Base-by-base conservation (phyloP, 2,888 invertebrate genomes). In the Chloroclysta siterata region DNA sequence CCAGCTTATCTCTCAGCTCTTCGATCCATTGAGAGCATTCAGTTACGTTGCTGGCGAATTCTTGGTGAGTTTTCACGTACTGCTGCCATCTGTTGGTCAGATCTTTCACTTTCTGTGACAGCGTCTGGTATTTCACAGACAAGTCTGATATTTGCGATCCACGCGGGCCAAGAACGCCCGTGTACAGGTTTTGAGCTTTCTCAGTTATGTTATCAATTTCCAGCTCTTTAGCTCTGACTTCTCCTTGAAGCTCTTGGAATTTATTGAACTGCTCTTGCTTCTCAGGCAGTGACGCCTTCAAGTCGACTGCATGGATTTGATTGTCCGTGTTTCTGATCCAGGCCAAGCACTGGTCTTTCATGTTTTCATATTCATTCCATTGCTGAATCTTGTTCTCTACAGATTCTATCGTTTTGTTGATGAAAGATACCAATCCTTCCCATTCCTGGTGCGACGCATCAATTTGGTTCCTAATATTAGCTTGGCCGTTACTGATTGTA, bases 201-300 rank as follows among this genome's bases (percentile, higher is more conserved):
- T 99, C 99, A 22, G 97, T 98, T 0, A 99, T 96, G 57, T 97
- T 96, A 77, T 99, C 98, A 62, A 98, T 97, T 91, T 98, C 98
- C 11, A 98, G 88, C 87, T 98, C 98, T 79, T 98, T 98, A 3
- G 98, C 97, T 50, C 97, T 94, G 0, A 98, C 96, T 90, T 98
- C 97, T 52, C 98, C 98, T 89, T 98, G 98, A 33, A 98, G 85
- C 29, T 94, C 92, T 85, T 97, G 95, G 68, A 98, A 94, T 56
- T 95, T 94, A 71, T 98, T 97, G 52, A 98, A 93, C 76, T 98
- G 98, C 33, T 95, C 94, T 81, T 96, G 96, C 88, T 99, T 99
- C 78, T 98, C 97, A 4, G 94, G 90, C 47, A 98, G 93, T 8
- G 96, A 96, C 0, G 97, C 94, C 81, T 98, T 98, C 39, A 98